phyloP scores from a whole-genome alignment of 1,140 invertebrate species.

The Drosophila nigromelanica region DNA sequence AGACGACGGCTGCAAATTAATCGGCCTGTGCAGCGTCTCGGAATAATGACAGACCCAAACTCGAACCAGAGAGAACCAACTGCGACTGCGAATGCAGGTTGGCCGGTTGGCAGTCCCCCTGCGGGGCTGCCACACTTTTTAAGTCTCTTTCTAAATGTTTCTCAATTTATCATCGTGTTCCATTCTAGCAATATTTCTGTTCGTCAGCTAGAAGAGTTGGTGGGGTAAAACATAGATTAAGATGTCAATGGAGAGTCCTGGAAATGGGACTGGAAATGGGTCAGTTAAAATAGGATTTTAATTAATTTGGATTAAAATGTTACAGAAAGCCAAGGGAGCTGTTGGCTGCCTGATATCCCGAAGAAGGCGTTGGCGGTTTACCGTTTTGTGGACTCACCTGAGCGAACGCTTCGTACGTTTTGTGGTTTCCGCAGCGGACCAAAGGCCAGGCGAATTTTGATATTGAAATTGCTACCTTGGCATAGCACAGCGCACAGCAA shows the following conservation, averaged over 20 bases:
- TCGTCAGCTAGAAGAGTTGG: slow-evolving; percentile 39
- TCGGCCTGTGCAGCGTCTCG: slow-evolving; percentile 53
- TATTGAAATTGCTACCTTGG: slow-evolving; percentile 81
- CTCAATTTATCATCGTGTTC: slow-evolving; percentile 61
- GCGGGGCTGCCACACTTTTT: slow-evolving; percentile 67
- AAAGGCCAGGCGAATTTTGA: slow-evolving; percentile 76
- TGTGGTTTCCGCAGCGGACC: slow-evolving; percentile 61
- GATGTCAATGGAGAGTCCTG: slow-evolving; percentile 58
- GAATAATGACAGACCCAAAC: slow-evolving; percentile 49
- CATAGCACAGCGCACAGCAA: slow-evolving; percentile 17
- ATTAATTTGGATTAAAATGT: slow-evolving; percentile 80
- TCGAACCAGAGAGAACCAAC: slow-evolving; percentile 5
- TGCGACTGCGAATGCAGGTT: slow-evolving; percentile 8
- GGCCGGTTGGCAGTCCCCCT: slow-evolving; percentile 36
- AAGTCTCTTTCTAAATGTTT: slow-evolving; percentile 68
- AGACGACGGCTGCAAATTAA: slow-evolving; percentile 63
- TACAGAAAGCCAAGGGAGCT: slow-evolving; percentile 41
- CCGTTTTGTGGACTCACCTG: slow-evolving; percentile 69
- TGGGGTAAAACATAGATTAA: slow-evolving; percentile 12
- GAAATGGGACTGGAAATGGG: slow-evolving; percentile 30
- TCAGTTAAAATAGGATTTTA: slow-evolving; percentile 62
- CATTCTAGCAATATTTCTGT: slow-evolving; percentile 54
- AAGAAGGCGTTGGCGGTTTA: slow-evolving; percentile 79
- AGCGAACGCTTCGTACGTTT: slow-evolving; percentile 37
- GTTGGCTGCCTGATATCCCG: slow-evolving; percentile 57